These are phyloP conservation scores for Montipora sp. DNA, from an alignment of 64 coral and sea anemone species.

Conservation along the genomic window DNA sequence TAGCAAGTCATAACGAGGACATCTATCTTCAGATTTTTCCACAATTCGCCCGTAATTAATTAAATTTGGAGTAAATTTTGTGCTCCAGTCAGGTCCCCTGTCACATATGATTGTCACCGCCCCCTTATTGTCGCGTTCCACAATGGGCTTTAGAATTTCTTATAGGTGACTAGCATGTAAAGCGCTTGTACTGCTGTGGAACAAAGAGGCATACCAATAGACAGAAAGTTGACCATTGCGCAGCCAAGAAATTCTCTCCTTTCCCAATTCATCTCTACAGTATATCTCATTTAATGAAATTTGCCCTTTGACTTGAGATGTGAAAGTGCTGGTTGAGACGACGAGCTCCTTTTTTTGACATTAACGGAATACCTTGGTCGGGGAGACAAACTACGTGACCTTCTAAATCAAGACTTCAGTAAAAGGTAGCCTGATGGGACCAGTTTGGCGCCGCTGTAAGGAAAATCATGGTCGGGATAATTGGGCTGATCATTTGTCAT, in stretches of 20 bases:
- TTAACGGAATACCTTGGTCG: neutral
- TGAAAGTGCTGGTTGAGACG: neutral
- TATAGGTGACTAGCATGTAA: neutral
- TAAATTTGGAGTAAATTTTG: conserved; percentile 1
- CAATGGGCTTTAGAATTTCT: neutral
- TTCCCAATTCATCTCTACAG: neutral
- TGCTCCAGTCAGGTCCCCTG: neutral
- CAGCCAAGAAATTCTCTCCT: too few species aligned
- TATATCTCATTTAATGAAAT: neutral
- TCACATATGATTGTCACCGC: neutral
- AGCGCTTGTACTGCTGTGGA: neutral
- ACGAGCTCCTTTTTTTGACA: neutral
- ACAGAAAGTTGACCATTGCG: neutral
- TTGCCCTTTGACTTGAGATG: too few species aligned
- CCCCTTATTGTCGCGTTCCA: neutral
- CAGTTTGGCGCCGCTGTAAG: neutral
- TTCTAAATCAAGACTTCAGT: neutral
- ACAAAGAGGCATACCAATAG: neutral
- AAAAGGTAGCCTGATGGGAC: conserved; percentile 24
- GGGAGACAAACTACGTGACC: neutral
- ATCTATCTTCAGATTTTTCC: neutral
- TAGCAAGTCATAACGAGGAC: neutral
- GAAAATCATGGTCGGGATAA: neutral
- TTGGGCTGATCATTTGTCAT: conserved; percentile 27
- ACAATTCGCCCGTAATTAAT: neutral